These are phyloP conservation scores for Phoxinus dragarum DNA, from an alignment of 2,797 vertebrate species.

Conservation along the genomic window DNA sequence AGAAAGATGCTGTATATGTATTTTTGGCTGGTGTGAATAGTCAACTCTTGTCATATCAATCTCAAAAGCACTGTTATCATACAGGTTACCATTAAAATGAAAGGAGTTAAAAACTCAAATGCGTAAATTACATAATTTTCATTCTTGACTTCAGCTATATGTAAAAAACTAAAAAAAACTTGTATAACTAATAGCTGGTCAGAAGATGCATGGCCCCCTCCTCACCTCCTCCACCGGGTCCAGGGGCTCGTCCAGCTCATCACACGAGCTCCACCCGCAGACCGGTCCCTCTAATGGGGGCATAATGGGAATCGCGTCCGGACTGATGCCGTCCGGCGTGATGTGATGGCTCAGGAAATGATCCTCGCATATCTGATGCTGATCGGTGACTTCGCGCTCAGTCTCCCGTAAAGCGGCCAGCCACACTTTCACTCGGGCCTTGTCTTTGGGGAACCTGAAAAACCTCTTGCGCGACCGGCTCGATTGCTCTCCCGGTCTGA, in stretches of 20 bases:
- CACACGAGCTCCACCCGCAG: constrained; percentile 42
- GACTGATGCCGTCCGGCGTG: constrained; percentile 54
- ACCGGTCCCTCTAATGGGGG: constrained; percentile 62
- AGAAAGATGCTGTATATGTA: background rate
- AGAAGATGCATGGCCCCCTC: background rate
- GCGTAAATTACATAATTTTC: background rate
- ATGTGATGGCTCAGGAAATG: constrained; percentile 71
- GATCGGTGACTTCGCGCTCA: constrained; percentile 51
- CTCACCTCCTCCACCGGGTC: constrained; percentile 26
- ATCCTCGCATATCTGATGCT: constrained; percentile 69
- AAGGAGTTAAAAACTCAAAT: background rate
- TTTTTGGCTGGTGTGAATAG: background rate
- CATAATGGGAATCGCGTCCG: constrained; percentile 68
- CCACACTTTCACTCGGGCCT: constrained; percentile 74
- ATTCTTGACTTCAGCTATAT: no score
- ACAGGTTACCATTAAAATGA: background rate
- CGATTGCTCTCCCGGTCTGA: constrained; percentile 49
- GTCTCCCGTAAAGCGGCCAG: constrained; percentile 68
- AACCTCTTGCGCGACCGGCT: constrained; percentile 71
- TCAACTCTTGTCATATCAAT: background rate
- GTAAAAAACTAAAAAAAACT: background rate
- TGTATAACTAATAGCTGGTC: background rate
- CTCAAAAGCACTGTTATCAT: background rate
- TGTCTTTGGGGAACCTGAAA: constrained; percentile 75
- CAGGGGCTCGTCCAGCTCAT: constrained; percentile 58